These are phyloP conservation scores for Drosophila vallismaia DNA, from an alignment of 2,888 invertebrate species.

Conservation along the genomic window DNA sequence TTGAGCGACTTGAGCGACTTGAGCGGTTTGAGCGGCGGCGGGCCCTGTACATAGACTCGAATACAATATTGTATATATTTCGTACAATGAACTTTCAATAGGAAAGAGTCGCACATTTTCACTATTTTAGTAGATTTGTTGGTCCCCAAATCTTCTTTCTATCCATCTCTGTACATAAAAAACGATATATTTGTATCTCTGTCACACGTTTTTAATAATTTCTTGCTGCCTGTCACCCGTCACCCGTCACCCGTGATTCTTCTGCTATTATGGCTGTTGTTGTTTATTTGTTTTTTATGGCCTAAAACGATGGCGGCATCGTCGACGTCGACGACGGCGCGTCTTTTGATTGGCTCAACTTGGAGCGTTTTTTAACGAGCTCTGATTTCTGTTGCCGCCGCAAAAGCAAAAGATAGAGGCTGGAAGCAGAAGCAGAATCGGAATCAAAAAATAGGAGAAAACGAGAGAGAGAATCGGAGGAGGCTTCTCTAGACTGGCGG, in stretches of 20 bases:
- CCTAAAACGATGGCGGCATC: slow-evolving; percentile 43
- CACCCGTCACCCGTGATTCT: slow-evolving; percentile 24
- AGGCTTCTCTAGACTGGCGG: neutral
- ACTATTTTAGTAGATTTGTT: slow-evolving; percentile 37
- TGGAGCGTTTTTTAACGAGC: slow-evolving; percentile 70
- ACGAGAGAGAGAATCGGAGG: neutral
- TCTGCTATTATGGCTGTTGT: slow-evolving; percentile 50
- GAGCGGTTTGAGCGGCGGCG: too few relatives aligned
- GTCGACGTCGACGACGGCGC: slow-evolving; percentile 59
- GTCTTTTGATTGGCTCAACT: slow-evolving; percentile 73
- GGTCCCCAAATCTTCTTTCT: slow-evolving; percentile 31
- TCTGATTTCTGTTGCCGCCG: slow-evolving; percentile 60
- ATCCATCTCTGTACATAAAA: slow-evolving; percentile 18
- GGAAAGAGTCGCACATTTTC: slow-evolving; percentile 48
- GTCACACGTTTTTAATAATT: slow-evolving; percentile 31
- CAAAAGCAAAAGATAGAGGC: slow-evolving; percentile 28
- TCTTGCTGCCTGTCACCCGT: slow-evolving; percentile 7
- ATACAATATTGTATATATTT: neutral
- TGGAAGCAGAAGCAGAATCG: slow-evolving; percentile 3
- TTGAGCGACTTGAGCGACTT: too few relatives aligned
- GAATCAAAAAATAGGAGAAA: neutral
- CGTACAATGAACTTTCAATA: slow-evolving; percentile 76
- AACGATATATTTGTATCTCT: neutral
- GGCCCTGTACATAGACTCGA: neutral
- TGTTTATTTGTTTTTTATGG: slow-evolving; percentile 61